phyloP scores from a whole-genome alignment of 2,113 vertebrate species.

The Platanista minor region DNA sequence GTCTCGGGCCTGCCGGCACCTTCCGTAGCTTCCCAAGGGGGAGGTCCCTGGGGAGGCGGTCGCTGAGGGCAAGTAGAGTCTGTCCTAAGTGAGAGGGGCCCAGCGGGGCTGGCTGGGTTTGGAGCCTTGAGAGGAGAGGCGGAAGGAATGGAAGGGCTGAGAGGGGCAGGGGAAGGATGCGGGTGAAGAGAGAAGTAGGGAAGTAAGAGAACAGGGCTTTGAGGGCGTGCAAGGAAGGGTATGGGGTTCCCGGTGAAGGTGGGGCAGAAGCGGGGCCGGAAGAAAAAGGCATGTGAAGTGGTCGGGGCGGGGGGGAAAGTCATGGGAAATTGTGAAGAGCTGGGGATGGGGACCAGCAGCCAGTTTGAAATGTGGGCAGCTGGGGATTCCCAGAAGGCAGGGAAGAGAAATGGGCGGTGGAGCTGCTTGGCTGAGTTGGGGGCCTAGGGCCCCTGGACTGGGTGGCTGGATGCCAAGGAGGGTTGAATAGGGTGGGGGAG shows the following conservation, averaged over 20 bases:
- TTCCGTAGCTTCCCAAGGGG: background rate
- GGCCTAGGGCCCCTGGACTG: conserved; percentile 25
- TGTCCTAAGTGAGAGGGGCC: too few species aligned
- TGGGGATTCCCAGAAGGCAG: conserved; percentile 28
- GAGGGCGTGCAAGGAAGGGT: background rate
- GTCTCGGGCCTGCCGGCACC: background rate
- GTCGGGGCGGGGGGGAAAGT: background rate
- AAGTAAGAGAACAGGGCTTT: background rate
- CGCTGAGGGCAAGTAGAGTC: background rate
- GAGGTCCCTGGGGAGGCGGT: background rate
- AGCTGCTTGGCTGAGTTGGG: conserved; percentile 9
- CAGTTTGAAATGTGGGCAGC: background rate
- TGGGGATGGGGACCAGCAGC: background rate
- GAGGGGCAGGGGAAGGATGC: background rate
- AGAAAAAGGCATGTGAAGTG: background rate
- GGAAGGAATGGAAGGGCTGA: background rate
- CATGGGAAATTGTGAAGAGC: background rate
- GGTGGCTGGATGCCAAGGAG: conserved; percentile 45
- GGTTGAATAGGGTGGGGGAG: background rate
- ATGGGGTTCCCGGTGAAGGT: background rate
- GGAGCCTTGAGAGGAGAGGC: background rate
- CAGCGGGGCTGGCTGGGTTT: background rate
- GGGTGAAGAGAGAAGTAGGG: background rate
- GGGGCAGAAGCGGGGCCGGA: background rate
- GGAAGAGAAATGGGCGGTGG: background rate